Percentiles rank a stretch among this genome's conserved stretches.
These are phyloP conservation scores for Thera obeliscata DNA, from an alignment of 2,888 invertebrate genomes.

Conservation along the genomic window DNA sequence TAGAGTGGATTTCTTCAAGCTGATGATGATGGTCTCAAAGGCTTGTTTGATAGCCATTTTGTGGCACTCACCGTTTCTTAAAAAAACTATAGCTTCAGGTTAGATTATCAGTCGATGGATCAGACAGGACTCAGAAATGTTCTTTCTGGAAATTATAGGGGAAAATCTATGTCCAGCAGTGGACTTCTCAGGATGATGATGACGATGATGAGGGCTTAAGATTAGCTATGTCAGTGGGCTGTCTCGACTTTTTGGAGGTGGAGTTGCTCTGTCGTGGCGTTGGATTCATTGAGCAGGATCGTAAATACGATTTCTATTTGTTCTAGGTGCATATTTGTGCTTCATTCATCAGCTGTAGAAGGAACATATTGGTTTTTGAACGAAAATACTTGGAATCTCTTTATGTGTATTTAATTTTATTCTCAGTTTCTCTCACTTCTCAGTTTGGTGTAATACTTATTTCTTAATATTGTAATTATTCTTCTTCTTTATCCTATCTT, in stretches of 20 bases:
- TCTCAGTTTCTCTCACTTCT: too few relatives aligned
- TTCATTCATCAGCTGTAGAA: conserved; percentile 9
- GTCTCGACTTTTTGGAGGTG: conserved; percentile 20
- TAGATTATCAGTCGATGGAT: too few relatives aligned
- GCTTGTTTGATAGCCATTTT: neutral
- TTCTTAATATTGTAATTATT: too few relatives aligned
- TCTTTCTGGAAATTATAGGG: too few relatives aligned
- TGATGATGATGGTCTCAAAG: neutral
- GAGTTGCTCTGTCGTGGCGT: conserved; percentile 5
- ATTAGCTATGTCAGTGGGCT: conserved; percentile 20
- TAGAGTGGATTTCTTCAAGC: too few relatives aligned
- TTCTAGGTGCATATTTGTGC: conserved; percentile 6
- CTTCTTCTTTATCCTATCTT: too few relatives aligned
- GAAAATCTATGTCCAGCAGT: too few relatives aligned
- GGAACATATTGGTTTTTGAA: neutral
- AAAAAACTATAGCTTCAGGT: neutral
- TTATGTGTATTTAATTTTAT: neutral
- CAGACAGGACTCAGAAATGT: too few relatives aligned
- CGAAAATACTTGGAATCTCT: neutral
- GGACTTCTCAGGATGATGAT: too few relatives aligned
- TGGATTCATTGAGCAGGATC: conserved; percentile 23
- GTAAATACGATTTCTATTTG: conserved; percentile 20
- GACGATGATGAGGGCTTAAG: neutral
- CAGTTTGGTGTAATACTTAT: too few relatives aligned
- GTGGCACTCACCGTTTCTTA: neutral